These are phyloP conservation scores for Andrena praecox DNA, from an alignment of 2,888 invertebrate species.

Conservation along the genomic window DNA sequence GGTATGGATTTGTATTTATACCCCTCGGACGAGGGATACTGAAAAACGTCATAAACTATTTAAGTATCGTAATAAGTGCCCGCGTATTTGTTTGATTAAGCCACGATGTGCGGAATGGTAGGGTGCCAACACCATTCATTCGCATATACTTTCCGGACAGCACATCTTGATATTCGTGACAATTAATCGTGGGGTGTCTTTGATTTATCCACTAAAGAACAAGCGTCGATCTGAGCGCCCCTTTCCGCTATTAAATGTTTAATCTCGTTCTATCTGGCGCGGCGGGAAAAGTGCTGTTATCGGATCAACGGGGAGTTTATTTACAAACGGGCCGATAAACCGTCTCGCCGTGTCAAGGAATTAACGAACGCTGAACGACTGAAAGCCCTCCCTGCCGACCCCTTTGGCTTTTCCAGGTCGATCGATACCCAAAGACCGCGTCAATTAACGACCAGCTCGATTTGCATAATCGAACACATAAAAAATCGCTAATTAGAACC, in stretches of 20 bases:
- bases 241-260: slow-evolving; percentile 36
- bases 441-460: slow-evolving; percentile 49
- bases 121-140: too few species aligned
- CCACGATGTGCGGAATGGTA: too few species aligned
- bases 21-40: too few species aligned
- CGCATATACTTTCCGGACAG: too few species aligned
- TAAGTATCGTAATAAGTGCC: too few species aligned
- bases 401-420: slow-evolving; percentile 15
- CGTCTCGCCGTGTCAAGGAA: slow-evolving; percentile 39
- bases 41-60: too few species aligned
- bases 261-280: slow-evolving; percentile 31
- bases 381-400: background rate
- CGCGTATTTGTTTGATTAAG: too few species aligned
- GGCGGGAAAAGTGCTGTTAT: background rate
- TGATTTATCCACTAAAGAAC: background rate
- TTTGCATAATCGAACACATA: slow-evolving; percentile 55
- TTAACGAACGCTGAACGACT: slow-evolving; percentile 37
- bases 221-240: background rate
- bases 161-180: too few species aligned
- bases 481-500: slow-evolving; percentile 61
- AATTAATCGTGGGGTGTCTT: too few species aligned
- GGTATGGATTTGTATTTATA: too few species aligned
- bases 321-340: slow-evolving; percentile 31
- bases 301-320: slow-evolving; percentile 32
- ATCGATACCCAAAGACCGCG: slow-evolving; percentile 32